phyloP scores from a whole-genome alignment of 2,113 vertebrate species.

The Prolemur simus region DNA sequence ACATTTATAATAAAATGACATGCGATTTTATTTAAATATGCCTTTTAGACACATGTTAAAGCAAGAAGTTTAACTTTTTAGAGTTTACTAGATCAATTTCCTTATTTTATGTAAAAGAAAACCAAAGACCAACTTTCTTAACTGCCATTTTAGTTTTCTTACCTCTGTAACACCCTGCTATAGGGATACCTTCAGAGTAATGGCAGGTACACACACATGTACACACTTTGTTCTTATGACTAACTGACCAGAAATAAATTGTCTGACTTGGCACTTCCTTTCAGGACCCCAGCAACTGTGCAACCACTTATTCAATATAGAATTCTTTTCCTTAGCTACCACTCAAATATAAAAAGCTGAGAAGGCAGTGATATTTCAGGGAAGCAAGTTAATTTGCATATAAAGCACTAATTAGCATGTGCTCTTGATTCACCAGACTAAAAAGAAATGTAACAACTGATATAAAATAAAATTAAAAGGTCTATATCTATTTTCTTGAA shows the following conservation, averaged over 20 bases:
- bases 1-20: constrained; percentile 33
- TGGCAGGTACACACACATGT: background rate
- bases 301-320: background rate
- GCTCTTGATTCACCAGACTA: background rate
- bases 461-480: constrained; percentile 51
- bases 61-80: background rate
- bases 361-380: constrained; percentile 27
- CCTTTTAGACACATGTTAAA: constrained; percentile 34
- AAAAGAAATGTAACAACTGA: constrained; percentile 16
- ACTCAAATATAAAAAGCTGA: background rate
- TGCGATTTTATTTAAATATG: background rate
- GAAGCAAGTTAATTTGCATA: constrained; percentile 35
- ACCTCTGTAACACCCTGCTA: background rate
- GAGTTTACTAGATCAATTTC: constrained; percentile 16
- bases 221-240: too few species aligned
- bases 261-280: background rate
- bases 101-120: background rate
- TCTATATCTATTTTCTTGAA: background rate
- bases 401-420: constrained; percentile 42
- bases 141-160: background rate
- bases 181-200: background rate
- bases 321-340: background rate
- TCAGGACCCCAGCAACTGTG: background rate
- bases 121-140: background rate
- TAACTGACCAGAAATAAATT: background rate